A percentile compares a stretch with the other conserved stretches of the same genome.
Evolutionary conservation across 2,113 vertebrate species (phyloP).

Genomic region (Clarias gariepinus): DNA sequence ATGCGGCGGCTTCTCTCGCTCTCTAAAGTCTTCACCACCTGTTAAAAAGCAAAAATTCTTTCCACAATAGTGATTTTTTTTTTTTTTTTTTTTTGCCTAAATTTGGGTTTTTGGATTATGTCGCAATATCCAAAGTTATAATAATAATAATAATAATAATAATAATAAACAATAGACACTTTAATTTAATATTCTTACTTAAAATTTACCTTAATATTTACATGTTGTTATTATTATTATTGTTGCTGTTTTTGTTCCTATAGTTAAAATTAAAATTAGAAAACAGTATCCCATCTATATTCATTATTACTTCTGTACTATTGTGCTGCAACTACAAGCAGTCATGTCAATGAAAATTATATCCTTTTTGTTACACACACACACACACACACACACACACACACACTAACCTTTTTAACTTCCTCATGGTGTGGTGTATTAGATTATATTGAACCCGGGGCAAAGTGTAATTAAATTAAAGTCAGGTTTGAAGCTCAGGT

Average conservation of each 20-base stretch:
- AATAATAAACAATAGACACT: not conserved
- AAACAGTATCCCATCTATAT: not conserved
- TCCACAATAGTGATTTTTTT: not conserved
- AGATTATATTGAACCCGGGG: slow-evolving; percentile 32
- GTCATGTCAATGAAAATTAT: not conserved
- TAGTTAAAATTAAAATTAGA: not conserved
- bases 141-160: slow-evolving; percentile 11
- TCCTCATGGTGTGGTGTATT: not conserved
- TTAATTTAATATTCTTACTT: not conserved
- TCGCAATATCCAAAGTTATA: not conserved
- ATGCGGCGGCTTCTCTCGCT: not conserved
- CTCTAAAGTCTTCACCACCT: not conserved
- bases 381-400: not conserved
- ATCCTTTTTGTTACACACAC: not conserved
- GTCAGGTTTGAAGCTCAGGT: slow-evolving; percentile 9
- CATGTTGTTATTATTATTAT: not conserved
- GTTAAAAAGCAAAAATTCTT: not conserved
- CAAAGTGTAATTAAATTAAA: slow-evolving; percentile 34
- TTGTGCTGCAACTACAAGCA: not conserved
- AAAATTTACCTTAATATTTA: too few relatives aligned
- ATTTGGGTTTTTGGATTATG: slow-evolving; percentile 2
- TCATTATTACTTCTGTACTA: not conserved
- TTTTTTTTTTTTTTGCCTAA: slow-evolving; percentile 13
- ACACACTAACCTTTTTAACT: not conserved
- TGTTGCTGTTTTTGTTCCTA: not conserved